These are phyloP conservation scores for Adineta ricciae DNA, from an alignment of 2,888 invertebrate species.

Conservation along the genomic window DNA sequence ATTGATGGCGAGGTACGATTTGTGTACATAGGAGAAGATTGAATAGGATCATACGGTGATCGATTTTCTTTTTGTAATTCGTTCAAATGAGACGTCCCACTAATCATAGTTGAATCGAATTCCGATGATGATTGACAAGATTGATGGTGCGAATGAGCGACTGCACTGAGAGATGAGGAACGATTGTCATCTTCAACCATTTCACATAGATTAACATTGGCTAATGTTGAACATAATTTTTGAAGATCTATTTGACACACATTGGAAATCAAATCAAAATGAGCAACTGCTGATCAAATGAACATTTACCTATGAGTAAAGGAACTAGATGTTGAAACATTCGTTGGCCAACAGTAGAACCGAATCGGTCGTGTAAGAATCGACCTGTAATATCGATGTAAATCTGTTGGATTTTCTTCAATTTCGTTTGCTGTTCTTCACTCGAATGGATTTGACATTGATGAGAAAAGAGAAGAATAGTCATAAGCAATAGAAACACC, in stretches of 20 bases:
- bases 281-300: too few relatives aligned
- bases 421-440: not conserved
- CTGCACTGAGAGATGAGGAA: not conserved
- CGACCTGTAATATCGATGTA: constrained; percentile 7
- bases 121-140: not conserved
- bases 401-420: not conserved
- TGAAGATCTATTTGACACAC: not conserved
- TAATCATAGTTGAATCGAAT: not conserved
- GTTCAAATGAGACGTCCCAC: not conserved
- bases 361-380: not conserved
- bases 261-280: not conserved
- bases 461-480: not conserved
- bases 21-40: not conserved
- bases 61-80: constrained; percentile 9
- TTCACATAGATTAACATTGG: constrained; percentile 14
- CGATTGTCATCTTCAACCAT: not conserved
- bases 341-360: not conserved
- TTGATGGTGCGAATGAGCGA: not conserved
- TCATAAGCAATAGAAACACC: not conserved
- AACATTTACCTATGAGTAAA: not conserved
- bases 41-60: not conserved
- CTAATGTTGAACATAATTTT: constrained; percentile 5
- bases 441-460: not conserved
- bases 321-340: not conserved
- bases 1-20: not conserved